Base-by-base conservation (phyloP, 2,113 vertebrate genomes). In the Vulpes ferrilata region DNA sequence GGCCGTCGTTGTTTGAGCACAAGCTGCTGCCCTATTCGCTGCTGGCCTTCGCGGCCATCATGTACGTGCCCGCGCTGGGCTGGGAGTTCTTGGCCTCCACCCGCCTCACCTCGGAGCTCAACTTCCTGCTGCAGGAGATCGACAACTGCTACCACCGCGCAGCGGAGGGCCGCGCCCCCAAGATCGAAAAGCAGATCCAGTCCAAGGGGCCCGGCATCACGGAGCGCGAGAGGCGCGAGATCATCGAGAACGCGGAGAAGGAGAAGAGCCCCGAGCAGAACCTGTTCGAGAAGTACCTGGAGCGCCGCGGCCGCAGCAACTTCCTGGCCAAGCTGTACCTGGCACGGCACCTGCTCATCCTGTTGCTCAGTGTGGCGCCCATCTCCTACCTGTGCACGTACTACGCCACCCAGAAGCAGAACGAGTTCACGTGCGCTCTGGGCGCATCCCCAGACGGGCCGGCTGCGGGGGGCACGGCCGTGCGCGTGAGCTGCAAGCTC, bases 141-240 rank as follows among this genome's bases (percentile, higher is more conserved):
- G 99, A 99, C 98, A 99, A 99, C 98, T 99, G 99, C 98, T 99
- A 99, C 98, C 99, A 99, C 98, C 99, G 99, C 48, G 99, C 99
- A 0, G 99, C 99, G 6, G 99, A 99, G 98, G 99, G 99, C 67
- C 99, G 99, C 6, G 99, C 99, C 7, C 99, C 99, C 60, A 99
- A 99, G 99, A 99, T 99, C 48, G 99, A 99, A 98, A 99, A 99
- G 98, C 99, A 99, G 99, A 99, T 99, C 98, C 99, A 99, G 86
- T 99, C 99, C 97, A 99, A 99, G 98, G 99, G 99, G 35, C 99
- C 99, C 0, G 99, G 99, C 81, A 99, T 99, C 97, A 99, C 99
- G 0, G 99, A 99, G 98, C 99, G 99, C 4, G 99, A 99, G 97
- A 99, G 99, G 94, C 98, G 99, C 11, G 99, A 99, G 98, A 99